Percentiles rank a stretch among this genome's conserved stretches.
Evolutionary conservation across 92 coral and sea anemone genomes (phyloP).

Genomic region (Virgularia gustaviana): DNA sequence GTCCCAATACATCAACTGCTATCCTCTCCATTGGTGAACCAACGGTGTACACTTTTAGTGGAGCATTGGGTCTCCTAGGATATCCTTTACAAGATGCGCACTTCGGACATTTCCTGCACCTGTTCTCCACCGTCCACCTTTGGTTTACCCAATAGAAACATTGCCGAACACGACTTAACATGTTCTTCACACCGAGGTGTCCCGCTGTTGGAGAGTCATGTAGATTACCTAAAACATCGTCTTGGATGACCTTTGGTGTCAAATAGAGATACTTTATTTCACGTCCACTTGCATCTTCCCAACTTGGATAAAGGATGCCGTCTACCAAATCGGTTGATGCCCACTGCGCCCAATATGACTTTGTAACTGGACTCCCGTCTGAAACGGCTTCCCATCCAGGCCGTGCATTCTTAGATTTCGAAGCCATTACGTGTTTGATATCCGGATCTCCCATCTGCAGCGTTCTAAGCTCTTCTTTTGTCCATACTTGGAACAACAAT

Average conservation of each 20-base stretch:
- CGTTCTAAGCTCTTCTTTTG: conserved; percentile 7
- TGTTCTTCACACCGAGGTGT: conserved; percentile 39
- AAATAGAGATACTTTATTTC: conserved; percentile 8
- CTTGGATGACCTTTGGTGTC: neutral
- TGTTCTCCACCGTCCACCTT: conserved; percentile 27
- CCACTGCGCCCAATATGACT: conserved; percentile 38
- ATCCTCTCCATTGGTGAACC: conserved; percentile 10
- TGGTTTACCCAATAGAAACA: conserved; percentile 42
- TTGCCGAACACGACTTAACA: conserved; percentile 18
- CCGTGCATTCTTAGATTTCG: conserved; percentile 26
- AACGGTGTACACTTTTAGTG: neutral
- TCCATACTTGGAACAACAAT: conserved; percentile 1
- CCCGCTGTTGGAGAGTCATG: conserved; percentile 39
- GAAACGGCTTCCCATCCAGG: conserved; percentile 21
- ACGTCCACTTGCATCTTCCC: conserved; percentile 17
- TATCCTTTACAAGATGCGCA: conserved; percentile 45
- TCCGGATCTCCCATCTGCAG: conserved; percentile 4
- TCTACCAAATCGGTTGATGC: conserved; percentile 16
- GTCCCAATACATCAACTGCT: conserved; percentile 1
- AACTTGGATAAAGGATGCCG: conserved; percentile 29
- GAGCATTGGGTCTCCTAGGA: conserved; percentile 8
- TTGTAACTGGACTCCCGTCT: conserved; percentile 9
- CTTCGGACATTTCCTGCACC: conserved; percentile 42
- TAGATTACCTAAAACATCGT: conserved; percentile 4
- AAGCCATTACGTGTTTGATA: conserved; percentile 10